Percentiles rank a stretch among this genome's conserved stretches.
These are phyloP conservation scores for Carpatolechia fugitivella DNA, from an alignment of 2,888 invertebrate species.

Conservation along the genomic window DNA sequence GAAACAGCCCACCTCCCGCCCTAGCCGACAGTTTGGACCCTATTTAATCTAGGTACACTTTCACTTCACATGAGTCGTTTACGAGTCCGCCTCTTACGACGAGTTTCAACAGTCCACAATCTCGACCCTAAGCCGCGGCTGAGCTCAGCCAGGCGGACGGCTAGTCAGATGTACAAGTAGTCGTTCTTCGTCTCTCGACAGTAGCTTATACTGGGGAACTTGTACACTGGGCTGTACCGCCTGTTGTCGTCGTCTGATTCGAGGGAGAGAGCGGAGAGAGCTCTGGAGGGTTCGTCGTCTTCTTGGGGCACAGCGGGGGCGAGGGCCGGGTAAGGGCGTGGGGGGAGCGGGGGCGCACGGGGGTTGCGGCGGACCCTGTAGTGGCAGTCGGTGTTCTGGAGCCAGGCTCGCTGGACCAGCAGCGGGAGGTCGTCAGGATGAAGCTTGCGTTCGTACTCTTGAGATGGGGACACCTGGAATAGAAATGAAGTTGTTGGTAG, in stretches of 20 bases:
- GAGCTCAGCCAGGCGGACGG: slow-evolving; percentile 32
- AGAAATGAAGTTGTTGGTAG: not conserved
- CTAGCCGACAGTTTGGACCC: too few species aligned
- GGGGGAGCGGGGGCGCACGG: slow-evolving; percentile 88
- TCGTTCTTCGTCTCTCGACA: slow-evolving; percentile 71
- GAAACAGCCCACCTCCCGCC: too few species aligned
- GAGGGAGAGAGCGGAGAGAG: slow-evolving; percentile 66
- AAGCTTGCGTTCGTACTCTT: slow-evolving; percentile 92
- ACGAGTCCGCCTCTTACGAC: slow-evolving; percentile 39
- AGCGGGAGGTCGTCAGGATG: slow-evolving; percentile 93
- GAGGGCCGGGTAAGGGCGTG: slow-evolving; percentile 66
- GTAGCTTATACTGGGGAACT: slow-evolving; percentile 71
- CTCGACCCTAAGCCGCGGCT: slow-evolving; percentile 29
- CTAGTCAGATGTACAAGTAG: slow-evolving; percentile 71
- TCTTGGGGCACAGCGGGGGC: slow-evolving; percentile 37
- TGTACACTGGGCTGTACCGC: slow-evolving; percentile 72
- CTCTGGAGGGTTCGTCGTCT: slow-evolving; percentile 61
- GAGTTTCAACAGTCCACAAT: slow-evolving; percentile 34
- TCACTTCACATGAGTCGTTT: slow-evolving; percentile 49
- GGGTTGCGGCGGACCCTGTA: slow-evolving; percentile 91
- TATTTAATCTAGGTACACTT: slow-evolving; percentile 41
- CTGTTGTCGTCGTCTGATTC: slow-evolving; percentile 63
- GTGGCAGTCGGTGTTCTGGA: slow-evolving; percentile 85
- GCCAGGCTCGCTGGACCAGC: slow-evolving; percentile 88
- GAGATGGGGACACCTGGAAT: slow-evolving; percentile 83